Percentiles rank a stretch among this genome's conserved stretches.
Evolutionary conservation across 1,140 invertebrate species (phyloP).

Genomic region (Lasioglossum albipes): DNA sequence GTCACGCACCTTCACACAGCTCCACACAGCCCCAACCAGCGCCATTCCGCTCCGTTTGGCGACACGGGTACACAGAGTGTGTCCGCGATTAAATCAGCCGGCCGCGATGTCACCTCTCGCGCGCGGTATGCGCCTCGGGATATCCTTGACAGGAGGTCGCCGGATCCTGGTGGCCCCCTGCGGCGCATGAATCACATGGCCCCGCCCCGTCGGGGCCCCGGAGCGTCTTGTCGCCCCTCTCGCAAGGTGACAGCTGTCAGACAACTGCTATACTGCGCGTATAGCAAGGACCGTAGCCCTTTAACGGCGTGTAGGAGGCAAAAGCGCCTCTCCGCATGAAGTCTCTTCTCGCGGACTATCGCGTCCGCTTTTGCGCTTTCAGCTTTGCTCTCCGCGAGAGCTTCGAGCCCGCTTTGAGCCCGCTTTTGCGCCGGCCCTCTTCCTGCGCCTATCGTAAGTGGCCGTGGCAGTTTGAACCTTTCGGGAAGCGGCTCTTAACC

Average conservation of each 20-base stretch:
- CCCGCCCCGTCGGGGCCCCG: constrained; percentile 43
- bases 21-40: too few species aligned
- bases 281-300: constrained; percentile 22
- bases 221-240: constrained; percentile 72
- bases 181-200: constrained; percentile 74
- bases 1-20: too few species aligned
- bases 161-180: constrained; percentile 70
- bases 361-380: not conserved
- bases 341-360: constrained; percentile 23
- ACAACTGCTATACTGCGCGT: constrained; percentile 62
- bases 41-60: not conserved
- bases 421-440: constrained; percentile 12
- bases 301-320: constrained; percentile 68
- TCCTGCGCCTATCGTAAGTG: not conserved
- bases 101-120: constrained; percentile 72
- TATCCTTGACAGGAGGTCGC: constrained; percentile 75
- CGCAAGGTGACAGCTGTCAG: constrained; percentile 79
- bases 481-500: constrained; percentile 3
- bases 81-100: constrained; percentile 74
- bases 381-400: not conserved
- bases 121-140: constrained; percentile 71
- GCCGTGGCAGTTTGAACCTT: constrained; percentile 1
- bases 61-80: constrained; percentile 21
- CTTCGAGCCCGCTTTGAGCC: constrained; percentile 6
- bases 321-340: constrained; percentile 50